Conservation (phyloP, 1,140 invertebrate genomes). For the Solenopsis invicta region DNA sequence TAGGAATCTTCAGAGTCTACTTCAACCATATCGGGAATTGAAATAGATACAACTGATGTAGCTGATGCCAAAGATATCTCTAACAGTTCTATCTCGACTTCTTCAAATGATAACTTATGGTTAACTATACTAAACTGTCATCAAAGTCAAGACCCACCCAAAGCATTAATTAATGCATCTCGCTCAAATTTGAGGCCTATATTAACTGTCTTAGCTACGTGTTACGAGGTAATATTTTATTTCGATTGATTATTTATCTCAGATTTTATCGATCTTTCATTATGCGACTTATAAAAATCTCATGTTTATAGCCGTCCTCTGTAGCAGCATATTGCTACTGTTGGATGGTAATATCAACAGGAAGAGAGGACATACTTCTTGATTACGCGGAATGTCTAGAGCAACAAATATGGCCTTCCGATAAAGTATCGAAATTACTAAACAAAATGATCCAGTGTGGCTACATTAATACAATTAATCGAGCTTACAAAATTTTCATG, state of each 20-base stretch:
- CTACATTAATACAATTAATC: slow-evolving; percentile 87
- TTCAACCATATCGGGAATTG: slow-evolving; percentile 27
- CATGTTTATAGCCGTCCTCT: slow-evolving; percentile 88
- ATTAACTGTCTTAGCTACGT: slow-evolving; percentile 89
- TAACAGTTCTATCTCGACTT: slow-evolving; percentile 7
- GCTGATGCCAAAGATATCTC: slow-evolving; percentile 28
- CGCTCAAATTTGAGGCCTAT: slow-evolving; percentile 87
- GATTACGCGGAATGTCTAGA: slow-evolving; percentile 83
- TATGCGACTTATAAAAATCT: slow-evolving; percentile 6
- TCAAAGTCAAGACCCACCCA: slow-evolving; percentile 90
- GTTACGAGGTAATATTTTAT: slow-evolving; percentile 88
- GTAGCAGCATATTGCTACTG: slow-evolving; percentile 89
- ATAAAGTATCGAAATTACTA: slow-evolving; percentile 86
- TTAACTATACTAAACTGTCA: slow-evolving; percentile 89
- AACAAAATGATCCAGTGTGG: slow-evolving; percentile 86
- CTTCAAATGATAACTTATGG: slow-evolving; percentile 87
- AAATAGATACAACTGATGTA: slow-evolving; percentile 23
- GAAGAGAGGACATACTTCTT: slow-evolving; percentile 81
- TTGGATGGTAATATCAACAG: slow-evolving; percentile 87
- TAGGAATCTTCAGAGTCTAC: slow-evolving; percentile 65
- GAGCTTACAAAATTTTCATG: slow-evolving; percentile 89
- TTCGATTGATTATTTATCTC: background rate
- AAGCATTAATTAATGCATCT: slow-evolving; percentile 88
- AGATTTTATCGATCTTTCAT: background rate
- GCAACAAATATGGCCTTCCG: slow-evolving; percentile 81